Base-by-base conservation (phyloP, 2,888 invertebrate genomes). In the Eumerus sabulonum region DNA sequence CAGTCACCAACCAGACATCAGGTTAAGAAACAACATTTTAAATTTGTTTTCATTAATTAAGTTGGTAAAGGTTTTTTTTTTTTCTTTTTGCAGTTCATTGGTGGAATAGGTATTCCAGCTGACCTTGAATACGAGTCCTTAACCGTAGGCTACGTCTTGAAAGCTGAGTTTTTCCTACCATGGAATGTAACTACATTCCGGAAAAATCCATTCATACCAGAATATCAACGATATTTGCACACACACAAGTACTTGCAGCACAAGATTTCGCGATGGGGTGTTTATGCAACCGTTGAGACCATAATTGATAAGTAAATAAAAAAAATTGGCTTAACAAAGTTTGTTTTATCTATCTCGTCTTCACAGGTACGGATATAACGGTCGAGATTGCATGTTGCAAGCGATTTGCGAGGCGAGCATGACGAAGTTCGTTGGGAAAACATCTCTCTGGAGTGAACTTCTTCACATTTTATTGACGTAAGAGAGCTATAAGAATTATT, bases 81-180 rank as follows among this genome's bases (percentile, higher is more conserved):
- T 9, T 38, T 57, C 40, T 0, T 40, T 17, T 36, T 54, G 38
- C 36, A 87, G 87, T 86, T 87, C 16, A 86, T 86, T 82, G 85
- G 83, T 13, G 87, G 87, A 53, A 85, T 87, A 47, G 87, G 87
- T 16, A 86, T 87, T 63, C 87, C 87, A 0, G 86, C 85, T 3
- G 87, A 87, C 83, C 82, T 87, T 5, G 68, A 82, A 2, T 86
- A 84, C 70, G 87, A 87, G 76, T 87, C 87, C 0, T 73, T 87
- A 0, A 85, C 85, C 1, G 74, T 85, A 47, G 87, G 87, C 0
- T 84, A 86, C 64, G 86, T 86, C 0, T 59, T 87, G 0, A 87
- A 87, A 51, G 84, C 86, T 1, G 66, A 71, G 70, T 81, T 81
- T 5, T 85, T 82, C 63, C 57, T 87, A 19, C 87, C 87, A 2